These are phyloP conservation scores for Hippoglossus stenolepis DNA, from an alignment of 2,113 vertebrate genomes.

Conservation along the genomic window DNA sequence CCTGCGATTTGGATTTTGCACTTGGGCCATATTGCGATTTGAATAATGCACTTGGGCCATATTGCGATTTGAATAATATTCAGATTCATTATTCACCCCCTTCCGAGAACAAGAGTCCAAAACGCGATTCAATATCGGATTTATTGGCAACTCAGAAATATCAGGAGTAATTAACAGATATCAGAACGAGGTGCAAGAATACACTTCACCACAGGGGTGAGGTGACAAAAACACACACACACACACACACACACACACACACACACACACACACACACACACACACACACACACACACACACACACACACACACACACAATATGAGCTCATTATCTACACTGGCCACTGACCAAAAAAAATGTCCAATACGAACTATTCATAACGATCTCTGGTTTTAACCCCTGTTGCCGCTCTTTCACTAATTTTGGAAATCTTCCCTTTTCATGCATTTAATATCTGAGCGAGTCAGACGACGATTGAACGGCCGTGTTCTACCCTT, in stretches of 20 bases:
- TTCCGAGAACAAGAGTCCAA: no score
- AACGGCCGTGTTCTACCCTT: constrained; percentile 26
- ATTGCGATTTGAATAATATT: not conserved
- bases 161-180: constrained; percentile 41
- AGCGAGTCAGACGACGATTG: constrained; percentile 33
- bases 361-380: constrained; percentile 17
- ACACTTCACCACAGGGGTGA: constrained; percentile 8
- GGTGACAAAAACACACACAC: not conserved
- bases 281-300: constrained; percentile 20
- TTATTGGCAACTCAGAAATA: constrained; percentile 17
- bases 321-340: constrained; percentile 45
- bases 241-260: constrained; percentile 22
- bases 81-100: no score
- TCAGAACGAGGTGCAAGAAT: constrained; percentile 40
- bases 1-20: not conserved
- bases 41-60: not conserved
- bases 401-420: constrained; percentile 1
- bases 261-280: constrained; percentile 31
- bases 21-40: constrained; percentile 2
- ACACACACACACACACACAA: constrained; percentile 14
- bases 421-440: not conserved
- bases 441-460: constrained; percentile 10
- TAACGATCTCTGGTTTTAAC: constrained; percentile 10
- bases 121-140: not conserved
- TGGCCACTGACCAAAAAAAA: constrained; percentile 42